Percentiles rank a stretch among this genome's conserved stretches.
Conservation (phyloP, 2,113 vertebrate genomes). For the Maylandia zebra region DNA sequence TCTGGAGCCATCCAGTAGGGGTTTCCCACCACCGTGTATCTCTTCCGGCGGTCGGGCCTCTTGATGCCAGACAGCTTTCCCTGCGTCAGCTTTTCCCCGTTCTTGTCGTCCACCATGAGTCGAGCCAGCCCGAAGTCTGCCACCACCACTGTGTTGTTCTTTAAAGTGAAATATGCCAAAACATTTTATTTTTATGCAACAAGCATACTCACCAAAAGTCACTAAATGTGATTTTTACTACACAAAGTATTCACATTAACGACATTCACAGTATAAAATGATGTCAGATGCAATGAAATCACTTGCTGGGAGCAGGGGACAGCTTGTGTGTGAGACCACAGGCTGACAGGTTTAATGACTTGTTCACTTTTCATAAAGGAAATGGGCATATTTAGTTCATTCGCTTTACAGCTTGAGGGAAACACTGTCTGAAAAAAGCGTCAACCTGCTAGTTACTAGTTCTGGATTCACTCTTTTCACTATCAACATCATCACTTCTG, state of each 20-base stretch:
- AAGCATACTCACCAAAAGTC: background rate
- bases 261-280: background rate
- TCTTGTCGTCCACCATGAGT: slow-evolving; percentile 91
- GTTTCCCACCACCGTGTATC: slow-evolving; percentile 97
- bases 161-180: background rate
- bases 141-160: slow-evolving; percentile 84
- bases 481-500: background rate
- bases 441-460: background rate
- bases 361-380: background rate
- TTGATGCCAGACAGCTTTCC: slow-evolving; percentile 81
- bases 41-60: slow-evolving; percentile 87
- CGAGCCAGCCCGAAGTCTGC: slow-evolving; percentile 92
- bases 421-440: background rate
- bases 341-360: background rate
- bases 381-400: background rate
- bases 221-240: background rate
- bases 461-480: background rate
- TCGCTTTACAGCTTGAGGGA: background rate
- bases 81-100: slow-evolving; percentile 63
- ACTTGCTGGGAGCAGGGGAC: background rate
- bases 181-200: background rate
- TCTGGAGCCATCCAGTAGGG: slow-evolving; percentile 99
- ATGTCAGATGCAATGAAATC: background rate
- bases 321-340: background rate
- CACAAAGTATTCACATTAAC: background rate